Base-by-base conservation (phyloP, 1,140 invertebrate genomes). In the Drosophila kohkoa region DNA sequence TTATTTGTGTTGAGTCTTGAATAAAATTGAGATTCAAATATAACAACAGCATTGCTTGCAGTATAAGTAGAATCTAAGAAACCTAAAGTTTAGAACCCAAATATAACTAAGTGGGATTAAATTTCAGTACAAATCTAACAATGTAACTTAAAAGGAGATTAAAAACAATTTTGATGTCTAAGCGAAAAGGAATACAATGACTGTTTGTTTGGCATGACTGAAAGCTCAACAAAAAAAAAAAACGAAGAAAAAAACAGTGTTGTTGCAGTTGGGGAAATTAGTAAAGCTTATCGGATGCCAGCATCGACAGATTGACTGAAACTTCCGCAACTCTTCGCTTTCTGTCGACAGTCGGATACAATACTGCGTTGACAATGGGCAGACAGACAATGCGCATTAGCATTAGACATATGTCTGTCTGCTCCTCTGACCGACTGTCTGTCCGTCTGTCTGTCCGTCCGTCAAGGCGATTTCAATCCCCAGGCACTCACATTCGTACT, bases 321-420 rank as follows among this genome's bases (percentile, higher is more conserved):
- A 57, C 72, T 65, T 85, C 67, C 72, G 73, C 77, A 85, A 85
- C 81, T 83, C 81, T 85, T 81, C 81, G 81, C 46, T 49, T 28
- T 48, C 46, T 48, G 25, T 43, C 15, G 32, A 54, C 57, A 60
- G 13, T 1, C 8, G 10, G 5, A 38, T 38, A 64, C 49, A 41
- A 65, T 16, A 11, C 11, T 16, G 45, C 43, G 77, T 85, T 83
- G 81, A 83, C 81, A 83, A 85, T 77, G 46, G 67, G 32, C 43
- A 51, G 68, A 60, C 74, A 69, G 76, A 81, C 77, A 85, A 85
- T 85, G 77, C 49, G 71, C 57, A 74, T 74, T 74, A 74, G 77
- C 81, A 86, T 77, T 81, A 74, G 82, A 83, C 81, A 85, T 85
- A 83, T 83, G 81, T 83, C 80, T 75, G 65, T 59, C 80, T 79